Evolutionary conservation across 2,113 vertebrate genomes (phyloP).

Genomic region (Suncus etruscus): DNA sequence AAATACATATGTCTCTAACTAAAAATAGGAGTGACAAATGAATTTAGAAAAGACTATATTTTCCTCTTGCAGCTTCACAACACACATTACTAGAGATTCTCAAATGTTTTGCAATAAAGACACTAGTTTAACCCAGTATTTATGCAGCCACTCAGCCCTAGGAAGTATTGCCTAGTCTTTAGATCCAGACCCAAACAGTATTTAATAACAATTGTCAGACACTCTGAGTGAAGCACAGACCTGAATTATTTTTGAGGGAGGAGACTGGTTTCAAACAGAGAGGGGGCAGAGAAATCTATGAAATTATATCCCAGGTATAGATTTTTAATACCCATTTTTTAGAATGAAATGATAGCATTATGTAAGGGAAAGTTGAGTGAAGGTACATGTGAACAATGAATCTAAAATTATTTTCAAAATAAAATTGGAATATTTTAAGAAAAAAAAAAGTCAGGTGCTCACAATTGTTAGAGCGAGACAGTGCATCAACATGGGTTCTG

Average conservation of each 20-base stretch:
- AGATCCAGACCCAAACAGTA: not conserved
- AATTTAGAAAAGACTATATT: slow-evolving; percentile 15
- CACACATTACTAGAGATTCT: not conserved
- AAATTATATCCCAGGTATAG: not conserved
- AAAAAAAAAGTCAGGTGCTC: not conserved
- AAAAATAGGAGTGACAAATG: not conserved
- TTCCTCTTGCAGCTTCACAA: slow-evolving; percentile 19
- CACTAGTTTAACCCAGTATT: not conserved
- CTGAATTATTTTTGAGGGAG: slow-evolving; percentile 23
- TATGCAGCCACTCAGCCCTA: not conserved
- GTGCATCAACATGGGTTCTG: not conserved
- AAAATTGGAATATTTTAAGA: slow-evolving; percentile 1
- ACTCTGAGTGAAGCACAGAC: not conserved
- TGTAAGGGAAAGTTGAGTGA: not conserved
- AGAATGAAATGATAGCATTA: not conserved
- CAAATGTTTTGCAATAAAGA: slow-evolving; percentile 26
- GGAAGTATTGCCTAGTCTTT: not conserved
- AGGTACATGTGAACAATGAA: not conserved
- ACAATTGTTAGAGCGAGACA: not conserved
- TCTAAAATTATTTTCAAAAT: not conserved
- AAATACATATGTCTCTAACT: not conserved
- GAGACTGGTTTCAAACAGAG: not conserved
- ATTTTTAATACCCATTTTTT: not conserved
- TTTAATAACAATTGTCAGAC: slow-evolving; percentile 7
- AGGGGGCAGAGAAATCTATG: not conserved